These are phyloP conservation scores for Galerucella nymphaeae DNA, from an alignment of 2,888 invertebrate species.

Conservation along the genomic window DNA sequence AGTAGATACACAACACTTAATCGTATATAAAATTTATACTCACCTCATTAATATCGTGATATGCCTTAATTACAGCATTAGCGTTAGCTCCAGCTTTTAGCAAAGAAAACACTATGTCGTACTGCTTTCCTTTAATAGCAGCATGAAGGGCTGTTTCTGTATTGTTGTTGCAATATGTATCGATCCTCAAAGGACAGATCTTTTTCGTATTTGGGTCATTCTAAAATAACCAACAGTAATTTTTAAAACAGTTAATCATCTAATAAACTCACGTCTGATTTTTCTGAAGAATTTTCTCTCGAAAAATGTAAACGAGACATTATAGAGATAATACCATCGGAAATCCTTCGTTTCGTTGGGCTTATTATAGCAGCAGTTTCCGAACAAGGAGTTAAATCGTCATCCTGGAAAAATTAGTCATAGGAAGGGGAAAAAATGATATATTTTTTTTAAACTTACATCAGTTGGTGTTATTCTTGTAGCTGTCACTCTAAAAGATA, in stretches of 20 bases:
- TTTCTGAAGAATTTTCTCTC: conserved; percentile 65
- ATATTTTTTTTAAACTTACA: conserved; percentile 49
- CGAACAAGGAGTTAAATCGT: conserved; percentile 60
- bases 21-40: conserved; percentile 6
- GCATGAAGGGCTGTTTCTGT: conserved; percentile 87
- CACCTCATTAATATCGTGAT: conserved; percentile 64
- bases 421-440: not conserved
- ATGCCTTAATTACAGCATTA: conserved; percentile 75
- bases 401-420: conserved; percentile 58
- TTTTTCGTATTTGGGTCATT: conserved; percentile 58
- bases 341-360: conserved; percentile 79
- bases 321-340: conserved; percentile 88
- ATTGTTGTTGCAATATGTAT: conserved; percentile 79
- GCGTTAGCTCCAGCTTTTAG: conserved; percentile 85
- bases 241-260: not conserved
- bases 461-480: conserved; percentile 57
- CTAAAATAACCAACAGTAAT: conserved; percentile 40
- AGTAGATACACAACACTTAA: not conserved
- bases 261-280: conserved; percentile 53
- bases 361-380: conserved; percentile 61
- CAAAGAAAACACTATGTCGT: conserved; percentile 76
- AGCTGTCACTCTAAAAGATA: conserved; percentile 77
- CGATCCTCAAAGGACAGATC: conserved; percentile 78
- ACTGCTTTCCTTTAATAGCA: conserved; percentile 81
- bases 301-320: conserved; percentile 83